A percentile compares a stretch with the other conserved stretches of the same genome.
Conservation (phyloP, 2,797 vertebrate genomes). For the Macropodus opercularis region DNA sequence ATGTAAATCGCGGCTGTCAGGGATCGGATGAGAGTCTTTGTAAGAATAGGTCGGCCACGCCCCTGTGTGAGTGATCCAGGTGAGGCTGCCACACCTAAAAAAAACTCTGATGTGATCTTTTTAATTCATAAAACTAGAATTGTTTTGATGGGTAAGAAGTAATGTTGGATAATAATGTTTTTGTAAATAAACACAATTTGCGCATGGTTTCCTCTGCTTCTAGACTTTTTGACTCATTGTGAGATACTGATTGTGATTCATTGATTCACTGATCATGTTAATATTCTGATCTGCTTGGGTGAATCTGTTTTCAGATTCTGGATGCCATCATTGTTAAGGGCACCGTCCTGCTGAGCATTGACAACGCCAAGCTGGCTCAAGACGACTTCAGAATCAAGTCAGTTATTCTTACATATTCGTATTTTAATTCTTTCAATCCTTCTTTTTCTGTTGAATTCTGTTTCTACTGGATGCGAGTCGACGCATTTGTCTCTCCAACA, state of each 20-base stretch:
- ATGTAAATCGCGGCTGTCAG: neutral
- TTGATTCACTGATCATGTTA: too few relatives aligned
- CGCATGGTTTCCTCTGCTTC: too few relatives aligned
- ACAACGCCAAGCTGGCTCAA: constrained; percentile 80
- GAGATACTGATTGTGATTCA: too few relatives aligned
- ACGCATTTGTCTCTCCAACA: too few relatives aligned
- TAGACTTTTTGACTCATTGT: too few relatives aligned
- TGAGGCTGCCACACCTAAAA: neutral
- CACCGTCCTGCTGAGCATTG: constrained; percentile 75
- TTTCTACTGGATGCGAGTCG: neutral
- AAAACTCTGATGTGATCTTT: too few relatives aligned
- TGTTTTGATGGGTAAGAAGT: too few relatives aligned
- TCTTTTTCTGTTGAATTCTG: too few relatives aligned
- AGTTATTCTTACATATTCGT: neutral
- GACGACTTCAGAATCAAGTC: constrained; percentile 76
- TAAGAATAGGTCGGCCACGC: neutral
- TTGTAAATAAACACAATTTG: too few relatives aligned
- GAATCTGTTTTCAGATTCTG: constrained; percentile 70
- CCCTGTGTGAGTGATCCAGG: constrained; percentile 4
- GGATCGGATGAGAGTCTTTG: neutral
- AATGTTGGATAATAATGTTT: too few relatives aligned
- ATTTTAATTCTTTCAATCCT: accelerated
- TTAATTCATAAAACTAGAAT: too few relatives aligned
- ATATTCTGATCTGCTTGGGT: neutral
- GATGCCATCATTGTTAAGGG: constrained; percentile 58